Evolutionary conservation across 2,113 vertebrate species (phyloP).

Genomic region (Orcinus orca): DNA sequence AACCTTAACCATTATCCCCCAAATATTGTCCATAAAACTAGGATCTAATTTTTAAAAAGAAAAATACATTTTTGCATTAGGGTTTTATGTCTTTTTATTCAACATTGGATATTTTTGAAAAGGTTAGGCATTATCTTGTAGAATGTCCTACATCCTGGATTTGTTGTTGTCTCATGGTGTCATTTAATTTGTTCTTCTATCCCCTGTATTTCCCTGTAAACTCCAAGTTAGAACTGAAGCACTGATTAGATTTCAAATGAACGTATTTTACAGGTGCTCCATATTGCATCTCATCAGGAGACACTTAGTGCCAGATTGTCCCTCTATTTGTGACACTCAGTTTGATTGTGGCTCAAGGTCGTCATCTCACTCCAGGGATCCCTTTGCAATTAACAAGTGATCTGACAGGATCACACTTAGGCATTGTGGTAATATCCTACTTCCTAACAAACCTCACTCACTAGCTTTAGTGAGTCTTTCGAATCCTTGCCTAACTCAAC

Average conservation of each 20-base stretch:
- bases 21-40: neutral
- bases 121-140: neutral
- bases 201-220: neutral
- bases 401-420: neutral
- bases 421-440: neutral
- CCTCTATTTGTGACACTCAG: neutral
- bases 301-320: neutral
- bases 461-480: neutral
- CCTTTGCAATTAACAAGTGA: neutral
- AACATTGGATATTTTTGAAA: neutral
- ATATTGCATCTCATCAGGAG: neutral
- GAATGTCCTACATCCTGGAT: neutral
- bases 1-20: neutral
- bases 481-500: neutral
- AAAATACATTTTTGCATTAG: neutral
- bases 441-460: neutral
- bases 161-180: neutral
- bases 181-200: neutral
- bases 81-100: constrained; percentile 1
- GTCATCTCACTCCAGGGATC: neutral
- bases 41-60: neutral
- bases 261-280: neutral
- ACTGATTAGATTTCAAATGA: neutral
- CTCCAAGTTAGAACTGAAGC: neutral
- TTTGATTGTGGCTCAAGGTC: neutral